These are phyloP conservation scores for Propithecus deckenii DNA, from an alignment of 2,797 vertebrate genomes.

Conservation along the genomic window DNA sequence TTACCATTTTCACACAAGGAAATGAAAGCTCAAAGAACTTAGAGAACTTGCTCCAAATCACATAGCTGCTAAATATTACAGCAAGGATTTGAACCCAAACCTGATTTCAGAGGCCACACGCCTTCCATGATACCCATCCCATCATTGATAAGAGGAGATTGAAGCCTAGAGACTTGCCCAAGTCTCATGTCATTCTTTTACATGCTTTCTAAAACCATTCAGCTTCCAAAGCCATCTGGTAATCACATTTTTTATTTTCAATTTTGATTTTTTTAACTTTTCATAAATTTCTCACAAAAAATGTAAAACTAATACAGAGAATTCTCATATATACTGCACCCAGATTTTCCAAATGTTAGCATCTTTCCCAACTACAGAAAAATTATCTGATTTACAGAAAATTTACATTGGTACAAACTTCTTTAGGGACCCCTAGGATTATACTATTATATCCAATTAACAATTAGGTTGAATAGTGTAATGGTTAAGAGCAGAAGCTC, in stretches of 20 bases:
- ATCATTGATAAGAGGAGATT: not conserved
- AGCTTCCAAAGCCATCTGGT: not conserved
- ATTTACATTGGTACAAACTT: not conserved
- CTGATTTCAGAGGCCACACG: not conserved
- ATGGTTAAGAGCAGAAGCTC: not conserved
- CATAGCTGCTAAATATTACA: not conserved
- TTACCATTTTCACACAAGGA: not conserved
- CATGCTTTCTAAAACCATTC: not conserved
- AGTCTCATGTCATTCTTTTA: not conserved
- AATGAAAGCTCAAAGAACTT: not conserved
- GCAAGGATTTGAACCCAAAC: not conserved
- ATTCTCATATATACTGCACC: not conserved
- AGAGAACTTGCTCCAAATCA: not conserved
- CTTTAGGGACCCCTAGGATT: not conserved
- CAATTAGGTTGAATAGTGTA: not conserved
- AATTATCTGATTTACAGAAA: not conserved
- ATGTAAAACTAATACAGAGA: not conserved
- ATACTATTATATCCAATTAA: not conserved
- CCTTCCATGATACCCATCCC: not conserved
- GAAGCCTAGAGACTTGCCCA: not conserved
- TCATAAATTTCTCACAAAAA: not conserved
- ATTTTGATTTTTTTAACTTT: not conserved
- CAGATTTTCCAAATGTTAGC: not conserved
- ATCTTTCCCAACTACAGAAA: not conserved
- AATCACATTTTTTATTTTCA: not conserved